Percentiles rank a stretch among this genome's conserved stretches.
phyloP scores from a whole-genome alignment of 2,113 vertebrate genomes.

The Agapornis roseicollis region DNA sequence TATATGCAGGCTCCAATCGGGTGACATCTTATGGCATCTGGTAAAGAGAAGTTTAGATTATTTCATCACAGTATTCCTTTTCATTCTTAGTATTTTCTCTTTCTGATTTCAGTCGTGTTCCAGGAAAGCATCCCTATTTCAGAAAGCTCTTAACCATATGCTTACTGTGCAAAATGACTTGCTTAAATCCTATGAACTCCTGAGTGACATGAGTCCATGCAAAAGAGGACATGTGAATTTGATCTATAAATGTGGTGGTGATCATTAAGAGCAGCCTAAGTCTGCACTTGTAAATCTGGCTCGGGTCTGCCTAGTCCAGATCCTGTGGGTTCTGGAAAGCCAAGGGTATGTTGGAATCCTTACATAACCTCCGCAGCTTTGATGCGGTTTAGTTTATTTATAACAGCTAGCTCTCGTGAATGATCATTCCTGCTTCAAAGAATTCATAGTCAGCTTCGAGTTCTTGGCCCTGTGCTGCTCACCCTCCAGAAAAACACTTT shows the following conservation, averaged over 20 bases:
- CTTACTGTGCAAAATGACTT: not conserved
- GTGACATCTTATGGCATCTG: not conserved
- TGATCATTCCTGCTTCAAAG: conserved; percentile 44
- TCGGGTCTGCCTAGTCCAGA: not conserved
- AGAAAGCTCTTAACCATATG: not conserved
- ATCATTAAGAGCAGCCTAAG: not conserved
- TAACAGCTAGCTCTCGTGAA: conserved; percentile 24
- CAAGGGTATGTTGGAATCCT: not conserved
- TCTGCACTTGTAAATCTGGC: not conserved
- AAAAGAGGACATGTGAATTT: not conserved
- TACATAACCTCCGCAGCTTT: conserved; percentile 45
- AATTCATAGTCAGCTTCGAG: not conserved
- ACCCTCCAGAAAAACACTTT: not conserved
- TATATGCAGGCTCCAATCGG: not conserved
- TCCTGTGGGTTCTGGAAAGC: conserved; percentile 2
- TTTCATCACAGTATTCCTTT: not conserved
- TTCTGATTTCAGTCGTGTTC: not conserved
- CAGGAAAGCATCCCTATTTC: not conserved
- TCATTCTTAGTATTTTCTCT: not conserved
- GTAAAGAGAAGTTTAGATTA: not conserved
- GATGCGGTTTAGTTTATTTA: conserved; percentile 64
- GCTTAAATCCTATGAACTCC: not conserved
- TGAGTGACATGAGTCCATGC: not conserved
- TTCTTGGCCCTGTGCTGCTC: not conserved
- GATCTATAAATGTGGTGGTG: not conserved